Percentiles rank a stretch among this genome's conserved stretches.
phyloP scores from a whole-genome alignment of 1,140 invertebrate species.

The Ceratosolen solmsi region DNA sequence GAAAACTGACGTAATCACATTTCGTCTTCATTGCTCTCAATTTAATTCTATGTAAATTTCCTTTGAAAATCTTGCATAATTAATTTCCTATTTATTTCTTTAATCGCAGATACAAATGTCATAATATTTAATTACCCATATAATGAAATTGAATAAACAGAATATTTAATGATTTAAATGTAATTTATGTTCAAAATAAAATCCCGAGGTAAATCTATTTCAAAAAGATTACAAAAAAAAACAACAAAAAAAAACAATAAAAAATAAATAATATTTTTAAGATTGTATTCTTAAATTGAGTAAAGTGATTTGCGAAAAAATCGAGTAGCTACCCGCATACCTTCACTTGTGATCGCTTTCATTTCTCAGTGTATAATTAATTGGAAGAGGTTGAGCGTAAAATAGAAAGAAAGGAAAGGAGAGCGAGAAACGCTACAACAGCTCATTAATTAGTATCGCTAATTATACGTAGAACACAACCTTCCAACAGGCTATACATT shows the following conservation, averaged over 20 bases:
- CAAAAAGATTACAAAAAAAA: not conserved
- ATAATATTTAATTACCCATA: not conserved
- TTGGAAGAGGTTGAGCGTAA: not conserved
- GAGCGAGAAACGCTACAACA: not conserved
- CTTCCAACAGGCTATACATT: conserved; percentile 29
- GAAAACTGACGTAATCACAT: no score
- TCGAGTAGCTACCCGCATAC: not conserved
- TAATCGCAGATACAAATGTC: not conserved
- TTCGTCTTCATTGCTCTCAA: not conserved
- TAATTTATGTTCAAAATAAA: not conserved
- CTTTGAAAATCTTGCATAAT: not conserved
- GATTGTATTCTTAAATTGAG: not conserved
- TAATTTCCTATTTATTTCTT: not conserved
- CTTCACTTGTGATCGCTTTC: conserved; percentile 10
- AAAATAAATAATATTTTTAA: not conserved
- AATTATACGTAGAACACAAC: conserved; percentile 57
- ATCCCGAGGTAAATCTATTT: not conserved
- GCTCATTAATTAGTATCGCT: conserved; percentile 62
- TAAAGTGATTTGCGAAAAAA: not conserved
- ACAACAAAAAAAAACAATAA: not conserved
- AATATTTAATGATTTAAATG: not conserved
- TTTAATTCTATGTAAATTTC: not conserved
- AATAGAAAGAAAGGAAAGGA: conserved; percentile 13
- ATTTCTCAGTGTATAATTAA: conserved; percentile 37
- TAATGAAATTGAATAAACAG: not conserved